Conservation (phyloP, 2,797 vertebrate species). For the Coracias cyanogaster region DNA sequence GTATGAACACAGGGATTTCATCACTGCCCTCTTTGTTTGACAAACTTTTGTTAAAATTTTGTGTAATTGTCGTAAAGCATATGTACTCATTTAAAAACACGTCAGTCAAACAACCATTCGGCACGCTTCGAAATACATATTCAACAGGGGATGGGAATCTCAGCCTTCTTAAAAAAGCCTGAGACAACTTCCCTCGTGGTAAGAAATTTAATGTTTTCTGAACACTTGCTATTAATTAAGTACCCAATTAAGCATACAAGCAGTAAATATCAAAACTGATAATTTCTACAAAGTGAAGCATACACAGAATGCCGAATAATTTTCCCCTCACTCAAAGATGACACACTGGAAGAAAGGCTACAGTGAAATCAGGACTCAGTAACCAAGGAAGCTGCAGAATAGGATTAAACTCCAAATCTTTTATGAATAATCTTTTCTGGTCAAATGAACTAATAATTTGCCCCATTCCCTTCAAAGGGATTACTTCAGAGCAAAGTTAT, state of each 20-base stretch:
- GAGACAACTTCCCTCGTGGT: fast-evolving
- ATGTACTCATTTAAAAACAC: slow-evolving; percentile 19
- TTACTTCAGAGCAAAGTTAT: background rate
- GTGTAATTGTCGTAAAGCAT: background rate
- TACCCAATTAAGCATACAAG: background rate
- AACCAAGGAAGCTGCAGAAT: background rate
- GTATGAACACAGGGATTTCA: background rate
- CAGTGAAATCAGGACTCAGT: background rate
- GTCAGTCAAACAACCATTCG: background rate
- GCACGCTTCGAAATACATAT: background rate
- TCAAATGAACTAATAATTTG: background rate
- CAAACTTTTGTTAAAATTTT: background rate
- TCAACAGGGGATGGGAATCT: background rate
- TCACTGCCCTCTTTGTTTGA: background rate
- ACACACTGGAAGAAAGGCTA: background rate
- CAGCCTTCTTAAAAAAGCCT: background rate
- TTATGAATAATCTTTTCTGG: background rate
- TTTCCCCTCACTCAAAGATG: background rate
- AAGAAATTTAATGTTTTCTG: background rate
- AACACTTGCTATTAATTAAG: background rate
- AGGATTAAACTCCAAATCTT: background rate
- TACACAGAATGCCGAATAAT: background rate
- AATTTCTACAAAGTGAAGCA: background rate
- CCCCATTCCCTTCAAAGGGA: background rate
- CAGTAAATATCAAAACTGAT: background rate